A percentile compares a stretch with the other conserved stretches of the same genome.
phyloP scores from a whole-genome alignment of 2,113 vertebrate species.

The Laticauda laticaudata region DNA sequence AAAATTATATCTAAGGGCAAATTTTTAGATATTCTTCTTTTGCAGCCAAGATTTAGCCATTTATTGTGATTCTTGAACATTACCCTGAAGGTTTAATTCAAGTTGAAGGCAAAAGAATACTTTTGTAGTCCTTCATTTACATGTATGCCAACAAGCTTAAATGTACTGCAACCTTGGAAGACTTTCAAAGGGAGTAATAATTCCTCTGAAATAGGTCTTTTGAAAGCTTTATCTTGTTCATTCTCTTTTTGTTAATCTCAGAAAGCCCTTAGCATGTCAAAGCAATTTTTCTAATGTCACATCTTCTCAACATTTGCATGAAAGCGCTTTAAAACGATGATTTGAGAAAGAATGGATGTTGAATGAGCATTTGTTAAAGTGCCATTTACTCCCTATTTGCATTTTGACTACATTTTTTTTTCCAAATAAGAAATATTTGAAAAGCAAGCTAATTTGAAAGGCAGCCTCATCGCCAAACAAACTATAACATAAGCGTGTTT shows the following conservation, averaged over 20 bases:
- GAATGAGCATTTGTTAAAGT: slow-evolving; percentile 82
- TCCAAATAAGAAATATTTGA: slow-evolving; percentile 63
- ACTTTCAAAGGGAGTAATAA: slow-evolving; percentile 97
- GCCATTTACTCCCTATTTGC: slow-evolving; percentile 77
- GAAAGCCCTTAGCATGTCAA: slow-evolving; percentile 94
- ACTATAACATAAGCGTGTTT: slow-evolving; percentile 65
- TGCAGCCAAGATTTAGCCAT: slow-evolving; percentile 57
- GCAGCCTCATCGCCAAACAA: slow-evolving; percentile 69
- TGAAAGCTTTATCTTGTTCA: slow-evolving; percentile 98
- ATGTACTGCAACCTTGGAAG: slow-evolving; percentile 97
- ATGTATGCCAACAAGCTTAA: slow-evolving; percentile 99
- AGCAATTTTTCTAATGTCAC: slow-evolving; percentile 99
- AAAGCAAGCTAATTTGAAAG: slow-evolving; percentile 75
- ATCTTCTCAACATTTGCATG: slow-evolving; percentile 97
- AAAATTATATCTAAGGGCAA: slow-evolving; percentile 37
- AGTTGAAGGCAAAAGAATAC: slow-evolving; percentile 83
- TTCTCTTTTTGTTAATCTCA: slow-evolving; percentile 96
- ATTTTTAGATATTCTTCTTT: slow-evolving; percentile 38
- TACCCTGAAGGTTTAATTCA: slow-evolving; percentile 78
- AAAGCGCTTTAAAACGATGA: slow-evolving; percentile 91
- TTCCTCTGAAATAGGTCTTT: slow-evolving; percentile 99
- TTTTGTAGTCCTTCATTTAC: slow-evolving; percentile 92
- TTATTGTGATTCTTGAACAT: slow-evolving; percentile 61
- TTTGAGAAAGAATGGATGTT: slow-evolving; percentile 87
- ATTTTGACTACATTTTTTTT: slow-evolving; percentile 75